Percentiles rank a stretch among this genome's conserved stretches.
phyloP scores from a whole-genome alignment of 2,888 invertebrate genomes.

The Eupithecia subfuscata region DNA sequence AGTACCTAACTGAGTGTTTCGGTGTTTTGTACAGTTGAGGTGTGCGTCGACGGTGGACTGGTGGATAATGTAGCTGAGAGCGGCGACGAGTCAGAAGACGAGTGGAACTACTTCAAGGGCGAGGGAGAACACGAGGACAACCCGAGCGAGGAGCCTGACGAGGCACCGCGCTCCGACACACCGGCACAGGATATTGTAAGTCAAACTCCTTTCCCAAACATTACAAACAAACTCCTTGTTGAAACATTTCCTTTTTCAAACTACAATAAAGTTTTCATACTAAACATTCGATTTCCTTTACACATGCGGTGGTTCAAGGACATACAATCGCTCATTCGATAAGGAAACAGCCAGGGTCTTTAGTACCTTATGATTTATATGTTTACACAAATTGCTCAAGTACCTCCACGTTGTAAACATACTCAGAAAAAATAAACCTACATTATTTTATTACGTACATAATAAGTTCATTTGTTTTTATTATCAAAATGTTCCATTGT shows the following conservation, averaged over 20 bases:
- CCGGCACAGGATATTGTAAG: conserved; percentile 80
- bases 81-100: conserved; percentile 92
- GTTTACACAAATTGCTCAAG: background rate
- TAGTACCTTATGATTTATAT: conserved; percentile 14
- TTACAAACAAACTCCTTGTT: background rate
- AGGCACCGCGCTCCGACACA: conserved; percentile 77
- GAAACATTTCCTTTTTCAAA: background rate
- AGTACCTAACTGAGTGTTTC: conserved; percentile 49
- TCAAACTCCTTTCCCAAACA: conserved; percentile 16
- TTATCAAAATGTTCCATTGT: background rate
- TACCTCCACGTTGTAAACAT: background rate
- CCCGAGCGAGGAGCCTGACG: conserved; percentile 84
- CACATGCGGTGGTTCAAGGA: conserved; percentile 44
- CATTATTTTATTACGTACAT: background rate
- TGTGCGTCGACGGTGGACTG: conserved; percentile 80
- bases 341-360: conserved; percentile 29
- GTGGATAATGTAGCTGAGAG: conserved; percentile 90
- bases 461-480: conserved; percentile 11
- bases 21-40: conserved; percentile 71
- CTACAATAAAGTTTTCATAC: background rate
- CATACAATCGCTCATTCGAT: conserved; percentile 35
- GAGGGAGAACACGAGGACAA: conserved; percentile 86
- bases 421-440: background rate
- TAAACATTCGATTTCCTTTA: conserved; percentile 14
- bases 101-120: conserved; percentile 93